phyloP scores from a whole-genome alignment of 2,888 invertebrate genomes.

The Meganola albula region DNA sequence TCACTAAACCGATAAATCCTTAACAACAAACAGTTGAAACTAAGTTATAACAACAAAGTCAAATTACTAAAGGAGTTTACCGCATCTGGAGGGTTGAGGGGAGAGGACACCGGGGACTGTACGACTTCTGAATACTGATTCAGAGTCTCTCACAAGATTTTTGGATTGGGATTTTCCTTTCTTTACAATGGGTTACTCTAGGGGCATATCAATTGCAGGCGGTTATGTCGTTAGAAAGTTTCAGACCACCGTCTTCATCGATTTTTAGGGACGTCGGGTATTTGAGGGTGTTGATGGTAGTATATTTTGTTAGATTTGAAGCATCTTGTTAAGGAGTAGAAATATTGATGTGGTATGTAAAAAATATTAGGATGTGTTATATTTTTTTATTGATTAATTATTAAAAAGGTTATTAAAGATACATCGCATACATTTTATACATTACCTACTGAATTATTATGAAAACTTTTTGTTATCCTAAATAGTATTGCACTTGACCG shows the following conservation, averaged over 20 bases:
- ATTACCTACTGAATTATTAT: background rate
- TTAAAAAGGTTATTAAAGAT: background rate
- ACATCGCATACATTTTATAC: too few species aligned
- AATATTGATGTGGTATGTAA: background rate
- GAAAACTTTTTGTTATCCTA: background rate
- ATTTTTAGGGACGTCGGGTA: slow-evolving; percentile 62
- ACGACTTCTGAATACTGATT: slow-evolving; percentile 69
- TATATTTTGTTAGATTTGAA: slow-evolving; percentile 19
- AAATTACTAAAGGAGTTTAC: slow-evolving; percentile 76
- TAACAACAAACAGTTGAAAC: slow-evolving; percentile 73
- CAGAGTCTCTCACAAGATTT: slow-evolving; percentile 71
- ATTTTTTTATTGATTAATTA: background rate
- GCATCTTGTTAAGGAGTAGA: slow-evolving; percentile 1
- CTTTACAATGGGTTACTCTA: slow-evolving; percentile 77
- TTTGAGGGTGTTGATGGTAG: slow-evolving; percentile 16
- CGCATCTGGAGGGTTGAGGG: slow-evolving; percentile 47
- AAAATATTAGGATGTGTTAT: background rate
- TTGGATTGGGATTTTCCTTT: slow-evolving; percentile 77
- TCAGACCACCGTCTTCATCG: slow-evolving; percentile 60
- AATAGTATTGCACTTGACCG: too few species aligned
- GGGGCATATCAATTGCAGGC: slow-evolving; percentile 78
- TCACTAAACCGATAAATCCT: slow-evolving; percentile 73
- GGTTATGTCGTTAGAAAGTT: slow-evolving; percentile 78
- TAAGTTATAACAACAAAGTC: slow-evolving; percentile 77
- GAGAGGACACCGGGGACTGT: slow-evolving; percentile 56